Evolutionary conservation across 30 jellyfish, hydroid and myxozoan genomes (phyloP).

Genomic region (Turritopsis dohrnii): DNA sequence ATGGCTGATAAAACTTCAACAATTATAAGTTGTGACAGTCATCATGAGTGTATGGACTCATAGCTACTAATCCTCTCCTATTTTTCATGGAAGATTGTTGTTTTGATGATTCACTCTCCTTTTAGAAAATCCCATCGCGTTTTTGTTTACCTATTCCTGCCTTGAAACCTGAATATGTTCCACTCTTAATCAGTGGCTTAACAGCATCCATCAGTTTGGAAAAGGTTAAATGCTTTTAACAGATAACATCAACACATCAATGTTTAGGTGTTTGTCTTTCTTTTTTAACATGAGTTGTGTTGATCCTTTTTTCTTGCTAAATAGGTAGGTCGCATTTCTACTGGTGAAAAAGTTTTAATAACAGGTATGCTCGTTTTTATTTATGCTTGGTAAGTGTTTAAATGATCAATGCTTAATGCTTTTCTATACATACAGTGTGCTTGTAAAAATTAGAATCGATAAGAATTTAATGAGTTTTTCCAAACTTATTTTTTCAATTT

Average conservation of each 20-base stretch:
- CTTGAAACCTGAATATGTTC: constrained; percentile 53
- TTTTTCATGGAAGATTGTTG: too few species aligned
- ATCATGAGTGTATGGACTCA: too few species aligned
- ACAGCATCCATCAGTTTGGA: constrained; percentile 75
- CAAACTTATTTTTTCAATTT: too few species aligned
- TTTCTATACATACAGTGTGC: not conserved
- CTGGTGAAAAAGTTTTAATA: constrained; percentile 51
- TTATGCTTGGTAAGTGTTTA: not conserved
- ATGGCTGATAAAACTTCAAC: not conserved
- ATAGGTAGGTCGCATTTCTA: constrained; percentile 30
- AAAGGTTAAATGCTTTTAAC: constrained; percentile 21
- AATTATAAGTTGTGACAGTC: too few species aligned
- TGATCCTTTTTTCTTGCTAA: not conserved
- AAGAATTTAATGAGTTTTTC: too few species aligned
- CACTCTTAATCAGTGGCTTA: constrained; percentile 69
- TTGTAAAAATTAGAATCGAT: too few species aligned
- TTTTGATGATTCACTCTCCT: too few species aligned
- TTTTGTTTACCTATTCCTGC: constrained; percentile 49
- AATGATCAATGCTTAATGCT: too few species aligned
- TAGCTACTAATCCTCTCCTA: too few species aligned
- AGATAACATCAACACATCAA: not conserved
- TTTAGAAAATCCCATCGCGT: constrained; percentile 46
- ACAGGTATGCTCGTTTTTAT: constrained; percentile 34
- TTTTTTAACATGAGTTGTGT: not conserved
- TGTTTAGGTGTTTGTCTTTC: not conserved